These are phyloP conservation scores for Ariopsis seemanni DNA, from an alignment of 2,113 vertebrate species.

Conservation along the genomic window DNA sequence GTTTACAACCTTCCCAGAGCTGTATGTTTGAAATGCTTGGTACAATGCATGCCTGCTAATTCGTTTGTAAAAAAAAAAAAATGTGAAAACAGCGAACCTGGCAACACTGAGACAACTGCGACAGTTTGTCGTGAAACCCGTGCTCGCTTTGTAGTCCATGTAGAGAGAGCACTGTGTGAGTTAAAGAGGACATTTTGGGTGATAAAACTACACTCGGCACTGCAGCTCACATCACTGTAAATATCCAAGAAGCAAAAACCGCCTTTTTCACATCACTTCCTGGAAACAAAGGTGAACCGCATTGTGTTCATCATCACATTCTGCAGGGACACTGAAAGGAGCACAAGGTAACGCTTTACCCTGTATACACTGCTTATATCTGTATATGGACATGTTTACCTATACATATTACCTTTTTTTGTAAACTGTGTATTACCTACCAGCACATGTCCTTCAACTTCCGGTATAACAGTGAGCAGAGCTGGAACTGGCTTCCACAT, in stretches of 20 bases:
- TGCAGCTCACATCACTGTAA: background rate
- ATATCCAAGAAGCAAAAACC: background rate
- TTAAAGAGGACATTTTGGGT: background rate
- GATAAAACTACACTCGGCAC: constrained; percentile 19
- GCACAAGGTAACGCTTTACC: constrained; percentile 1
- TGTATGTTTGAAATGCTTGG: background rate
- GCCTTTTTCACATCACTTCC: constrained; percentile 11
- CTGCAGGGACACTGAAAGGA: background rate
- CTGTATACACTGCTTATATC: background rate
- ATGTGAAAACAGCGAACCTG: background rate
- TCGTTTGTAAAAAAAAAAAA: background rate
- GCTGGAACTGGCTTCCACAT: background rate
- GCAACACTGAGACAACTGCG: background rate
- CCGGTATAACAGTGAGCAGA: background rate
- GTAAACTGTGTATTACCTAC: background rate
- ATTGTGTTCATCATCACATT: background rate
- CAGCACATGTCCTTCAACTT: background rate
- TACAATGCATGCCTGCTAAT: background rate
- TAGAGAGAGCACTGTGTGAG: too few species aligned
- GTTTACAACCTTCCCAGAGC: background rate
- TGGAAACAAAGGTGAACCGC: background rate
- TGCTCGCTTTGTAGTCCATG: constrained; percentile 25
- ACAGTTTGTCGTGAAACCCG: constrained; percentile 15
- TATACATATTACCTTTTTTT: background rate
- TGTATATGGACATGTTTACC: too few species aligned